Evolutionary conservation across 2,888 invertebrate genomes (phyloP).

Genomic region (Chrysomela aeneicollis): DNA sequence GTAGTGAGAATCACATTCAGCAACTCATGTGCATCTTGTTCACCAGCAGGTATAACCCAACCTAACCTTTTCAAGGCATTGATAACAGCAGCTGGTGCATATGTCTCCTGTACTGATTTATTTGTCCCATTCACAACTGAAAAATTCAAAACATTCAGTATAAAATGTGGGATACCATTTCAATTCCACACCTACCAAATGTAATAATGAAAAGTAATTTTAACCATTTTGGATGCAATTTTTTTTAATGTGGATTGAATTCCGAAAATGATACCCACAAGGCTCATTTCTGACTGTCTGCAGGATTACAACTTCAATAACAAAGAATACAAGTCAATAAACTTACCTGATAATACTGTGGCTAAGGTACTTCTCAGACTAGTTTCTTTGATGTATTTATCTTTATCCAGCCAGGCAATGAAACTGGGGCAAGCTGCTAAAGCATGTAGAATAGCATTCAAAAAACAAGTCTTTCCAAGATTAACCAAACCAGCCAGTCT

Average conservation of each 20-base stretch:
- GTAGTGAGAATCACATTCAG: conserved; percentile 90
- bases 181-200: too few relatives aligned
- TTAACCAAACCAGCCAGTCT: conserved; percentile 88
- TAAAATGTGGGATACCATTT: too few relatives aligned
- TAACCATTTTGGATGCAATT: too few relatives aligned
- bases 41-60: conserved; percentile 89
- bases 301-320: too few relatives aligned
- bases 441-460: conserved; percentile 91
- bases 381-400: conserved; percentile 69
- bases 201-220: too few relatives aligned
- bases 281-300: too few relatives aligned
- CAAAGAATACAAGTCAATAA: too few relatives aligned
- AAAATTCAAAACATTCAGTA: conserved; percentile 33
- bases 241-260: too few relatives aligned
- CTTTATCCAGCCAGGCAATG: conserved; percentile 81
- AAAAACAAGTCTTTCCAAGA: conserved; percentile 90
- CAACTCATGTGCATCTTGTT: conserved; percentile 94
- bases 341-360: conserved; percentile 76
- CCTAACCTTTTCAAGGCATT: conserved; percentile 77
- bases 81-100: conserved; percentile 73
- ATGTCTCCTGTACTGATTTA: conserved; percentile 70
- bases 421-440: conserved; percentile 88
- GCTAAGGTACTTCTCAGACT: conserved; percentile 78
- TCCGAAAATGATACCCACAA: too few relatives aligned
- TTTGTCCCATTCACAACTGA: conserved; percentile 78